A percentile compares a stretch with the other conserved stretches of the same genome.
Conservation (phyloP, 53 echinoderm and acorn worm genomes). For the Astropecten irregularis region DNA sequence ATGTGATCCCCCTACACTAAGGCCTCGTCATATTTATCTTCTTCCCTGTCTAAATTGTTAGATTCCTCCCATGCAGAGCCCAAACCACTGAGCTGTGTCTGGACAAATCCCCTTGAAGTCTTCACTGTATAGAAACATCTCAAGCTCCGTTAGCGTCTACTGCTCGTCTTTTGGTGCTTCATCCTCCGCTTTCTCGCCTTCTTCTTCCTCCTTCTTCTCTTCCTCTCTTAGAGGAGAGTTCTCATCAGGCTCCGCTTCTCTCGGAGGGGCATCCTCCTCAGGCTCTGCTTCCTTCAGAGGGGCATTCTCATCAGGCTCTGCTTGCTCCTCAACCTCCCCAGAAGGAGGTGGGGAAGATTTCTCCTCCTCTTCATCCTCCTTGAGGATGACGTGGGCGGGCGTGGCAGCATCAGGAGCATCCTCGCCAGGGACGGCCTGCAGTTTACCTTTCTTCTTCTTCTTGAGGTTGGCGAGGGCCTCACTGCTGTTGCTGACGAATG, state of each 20-base stretch:
- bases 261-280: background rate
- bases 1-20: no score
- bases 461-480: conserved; percentile 76
- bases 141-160: no score
- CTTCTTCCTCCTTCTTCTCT: background rate
- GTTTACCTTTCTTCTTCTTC: conserved; percentile 49
- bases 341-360: conserved; percentile 26
- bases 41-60: no score
- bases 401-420: conserved; percentile 42
- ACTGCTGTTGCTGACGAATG: conserved; percentile 90
- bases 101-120: no score
- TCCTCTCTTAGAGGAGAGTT: no score
- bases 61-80: no score
- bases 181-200: background rate
- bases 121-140: no score
- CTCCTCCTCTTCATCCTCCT: conserved; percentile 43
- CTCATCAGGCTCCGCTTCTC: conserved; percentile 12
- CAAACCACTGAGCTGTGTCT: no score
- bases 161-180: background rate
- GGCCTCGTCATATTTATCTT: no score
- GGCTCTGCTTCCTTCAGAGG: background rate
- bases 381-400: conserved; percentile 37
- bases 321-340: conserved; percentile 2
- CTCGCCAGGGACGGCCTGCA: conserved; percentile 16
- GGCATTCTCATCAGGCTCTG: background rate